Evolutionary conservation across 2,888 invertebrate species (phyloP).

Genomic region (Parapristionchus giblindavisi): DNA sequence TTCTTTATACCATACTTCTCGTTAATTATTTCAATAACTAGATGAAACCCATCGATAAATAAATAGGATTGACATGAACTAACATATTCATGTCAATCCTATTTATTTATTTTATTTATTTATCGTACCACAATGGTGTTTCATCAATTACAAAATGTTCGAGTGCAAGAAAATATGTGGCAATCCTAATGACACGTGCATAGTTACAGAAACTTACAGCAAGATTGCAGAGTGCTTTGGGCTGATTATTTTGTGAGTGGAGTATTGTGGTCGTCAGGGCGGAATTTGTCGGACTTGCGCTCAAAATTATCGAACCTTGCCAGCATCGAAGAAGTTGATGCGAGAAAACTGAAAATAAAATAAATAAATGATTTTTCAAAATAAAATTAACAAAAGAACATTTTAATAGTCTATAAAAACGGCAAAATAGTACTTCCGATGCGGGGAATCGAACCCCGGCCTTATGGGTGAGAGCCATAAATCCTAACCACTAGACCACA

Average conservation of each 20-base stretch:
- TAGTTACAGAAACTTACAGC: conserved; percentile 54
- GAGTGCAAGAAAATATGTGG: too few relatives aligned
- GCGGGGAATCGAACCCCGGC: conserved; percentile 64
- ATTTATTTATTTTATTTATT: too few relatives aligned
- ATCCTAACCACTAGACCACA: conserved; percentile 62
- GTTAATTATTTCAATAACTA: background rate
- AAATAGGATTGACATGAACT: too few relatives aligned
- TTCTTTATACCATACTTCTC: background rate
- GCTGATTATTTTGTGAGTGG: conserved; percentile 64
- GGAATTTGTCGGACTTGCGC: conserved; percentile 46
- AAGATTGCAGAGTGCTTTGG: conserved; percentile 61
- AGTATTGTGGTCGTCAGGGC: conserved; percentile 64
- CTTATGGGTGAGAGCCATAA: conserved; percentile 61
- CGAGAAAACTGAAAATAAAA: conserved; percentile 54
- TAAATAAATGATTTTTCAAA: background rate
- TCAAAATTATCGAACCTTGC: conserved; percentile 62
- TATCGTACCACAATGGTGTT: too few relatives aligned
- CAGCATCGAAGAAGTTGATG: conserved; percentile 57
- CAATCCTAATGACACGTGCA: too few relatives aligned
- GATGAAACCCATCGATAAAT: too few relatives aligned
- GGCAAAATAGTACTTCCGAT: conserved; percentile 43
- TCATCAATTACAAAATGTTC: too few relatives aligned
- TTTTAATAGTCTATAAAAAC: background rate
- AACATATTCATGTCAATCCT: too few relatives aligned
- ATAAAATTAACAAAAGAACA: background rate